A percentile compares a stretch with the other conserved stretches of the same genome.
These are phyloP conservation scores for Sebastolobus altivelis DNA, from an alignment of 2,797 vertebrate species.

Conservation along the genomic window DNA sequence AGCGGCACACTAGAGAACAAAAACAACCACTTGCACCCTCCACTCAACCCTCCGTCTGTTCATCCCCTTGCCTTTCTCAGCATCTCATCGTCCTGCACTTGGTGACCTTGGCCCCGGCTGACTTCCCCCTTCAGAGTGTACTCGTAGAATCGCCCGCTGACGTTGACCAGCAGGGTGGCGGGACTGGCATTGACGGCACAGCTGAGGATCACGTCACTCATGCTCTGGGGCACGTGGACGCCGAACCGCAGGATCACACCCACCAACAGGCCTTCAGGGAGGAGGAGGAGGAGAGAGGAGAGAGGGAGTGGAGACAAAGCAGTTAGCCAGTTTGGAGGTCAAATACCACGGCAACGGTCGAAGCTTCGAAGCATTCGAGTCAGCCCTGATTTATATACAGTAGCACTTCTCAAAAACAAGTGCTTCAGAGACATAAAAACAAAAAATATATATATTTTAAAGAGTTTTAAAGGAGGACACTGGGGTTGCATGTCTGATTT, in stretches of 20 bases:
- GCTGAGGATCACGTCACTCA: slow-evolving; percentile 89
- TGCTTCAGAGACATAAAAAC: background rate
- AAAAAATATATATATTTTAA: background rate
- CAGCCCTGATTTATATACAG: no score
- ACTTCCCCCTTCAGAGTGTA: slow-evolving; percentile 96
- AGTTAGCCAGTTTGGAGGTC: background rate
- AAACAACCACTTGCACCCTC: background rate
- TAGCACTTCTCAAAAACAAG: no score
- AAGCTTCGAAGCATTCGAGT: no score
- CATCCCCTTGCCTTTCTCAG: slow-evolving; percentile 90
- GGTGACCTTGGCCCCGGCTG: slow-evolving; percentile 89
- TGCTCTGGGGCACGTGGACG: slow-evolving; percentile 91
- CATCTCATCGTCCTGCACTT: slow-evolving; percentile 95
- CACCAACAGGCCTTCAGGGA: slow-evolving; percentile 90
- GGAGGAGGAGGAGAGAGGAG: background rate
- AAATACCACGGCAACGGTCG: no score
- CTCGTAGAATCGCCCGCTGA: slow-evolving; percentile 96
- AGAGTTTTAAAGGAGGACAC: background rate
- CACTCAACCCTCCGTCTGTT: background rate
- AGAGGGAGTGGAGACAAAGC: background rate
- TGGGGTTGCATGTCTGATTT: background rate
- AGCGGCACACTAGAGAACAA: background rate
- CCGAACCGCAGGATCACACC: slow-evolving; percentile 95
- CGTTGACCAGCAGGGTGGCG: slow-evolving; percentile 92
- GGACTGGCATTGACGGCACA: slow-evolving; percentile 94